Evolutionary conservation across 2,888 invertebrate species (phyloP).

Genomic region (Alcis repandata): DNA sequence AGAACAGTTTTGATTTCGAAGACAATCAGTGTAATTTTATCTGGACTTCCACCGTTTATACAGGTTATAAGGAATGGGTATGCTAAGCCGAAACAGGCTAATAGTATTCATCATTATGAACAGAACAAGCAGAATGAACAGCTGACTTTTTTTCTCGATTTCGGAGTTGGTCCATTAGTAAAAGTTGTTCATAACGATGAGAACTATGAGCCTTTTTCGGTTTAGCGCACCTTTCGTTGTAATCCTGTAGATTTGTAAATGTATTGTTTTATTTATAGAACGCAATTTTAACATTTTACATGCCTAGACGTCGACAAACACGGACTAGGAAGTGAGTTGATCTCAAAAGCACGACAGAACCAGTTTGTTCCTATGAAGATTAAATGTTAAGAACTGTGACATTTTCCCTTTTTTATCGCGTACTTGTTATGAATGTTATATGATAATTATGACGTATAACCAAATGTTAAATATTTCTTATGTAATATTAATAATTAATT

Average conservation of each 20-base stretch:
- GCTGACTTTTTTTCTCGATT: too few species aligned
- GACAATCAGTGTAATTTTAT: slow-evolving; percentile 10
- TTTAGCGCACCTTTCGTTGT: too few species aligned
- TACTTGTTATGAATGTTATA: slow-evolving; percentile 24
- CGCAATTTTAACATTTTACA: slow-evolving; percentile 17
- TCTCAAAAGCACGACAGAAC: slow-evolving; percentile 51
- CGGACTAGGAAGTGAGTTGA: slow-evolving; percentile 56
- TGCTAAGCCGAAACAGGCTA: too few species aligned
- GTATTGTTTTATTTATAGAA: slow-evolving; percentile 27
- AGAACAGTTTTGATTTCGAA: background rate
- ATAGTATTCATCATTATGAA: too few species aligned
- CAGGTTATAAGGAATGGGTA: too few species aligned
- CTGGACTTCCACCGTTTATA: too few species aligned
- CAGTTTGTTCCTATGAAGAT: slow-evolving; percentile 52
- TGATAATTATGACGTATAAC: slow-evolving; percentile 17
- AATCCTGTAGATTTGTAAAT: too few species aligned
- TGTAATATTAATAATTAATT: slow-evolving; percentile 1
- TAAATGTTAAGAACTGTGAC: slow-evolving; percentile 57
- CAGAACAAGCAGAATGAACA: too few species aligned
- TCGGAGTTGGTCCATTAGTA: too few species aligned
- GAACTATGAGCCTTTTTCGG: too few species aligned
- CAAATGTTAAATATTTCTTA: slow-evolving; percentile 24
- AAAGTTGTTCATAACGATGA: too few species aligned
- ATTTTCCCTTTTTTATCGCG: slow-evolving; percentile 48
- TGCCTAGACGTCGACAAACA: slow-evolving; percentile 39